Base-by-base conservation (phyloP, 2,797 vertebrate genomes). In the Rhodeus uyekii region DNA sequence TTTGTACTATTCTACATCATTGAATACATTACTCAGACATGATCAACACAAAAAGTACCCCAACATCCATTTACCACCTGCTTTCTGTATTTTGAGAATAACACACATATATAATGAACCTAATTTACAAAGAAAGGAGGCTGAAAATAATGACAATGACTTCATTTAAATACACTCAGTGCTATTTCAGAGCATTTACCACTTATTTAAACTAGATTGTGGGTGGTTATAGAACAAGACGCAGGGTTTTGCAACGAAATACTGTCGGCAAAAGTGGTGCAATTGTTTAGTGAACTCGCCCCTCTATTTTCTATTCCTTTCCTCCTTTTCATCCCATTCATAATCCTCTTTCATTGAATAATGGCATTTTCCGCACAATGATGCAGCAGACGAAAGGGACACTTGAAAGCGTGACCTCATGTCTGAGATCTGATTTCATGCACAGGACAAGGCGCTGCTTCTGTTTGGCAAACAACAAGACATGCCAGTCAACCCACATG, bases 381-480 rank as follows among this genome's bases (percentile, higher is more conserved):
- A 91, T 88, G 87, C 83, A 87, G 88, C 86, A 87, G 72, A 87
- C 89, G 89, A 90, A 92, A 82, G 90, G 87, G 87, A 90, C 90
- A 89, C 90, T 88, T 83, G 86, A 90, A 92, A 93, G 91, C 83
- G 85, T 90, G 91, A 90, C 90, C 88, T 44, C 86, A 61, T 61
- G 89, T 92, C 92, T 92, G 90, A 92, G 89, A 81, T 71, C 88
- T 87, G 90, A 93, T 93, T 94, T 93, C 90, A 93, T 90, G 89
- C 87, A 42, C 76, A 75, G 80, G 86, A 86, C 82, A 85, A 86
- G 85, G 65, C 76, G 68, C 86, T 86, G 80, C 86, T 88, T 86
- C 81, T 87, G 84, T 85, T 87, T 73, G 78, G 68, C 79, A 79
- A 86, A 82, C 83, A 85, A 88, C 87, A 86, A 86, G 83, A 87